These are phyloP conservation scores for Coelogynopora nodosa DNA, from an alignment of 2,888 invertebrate genomes.

Conservation along the genomic window DNA sequence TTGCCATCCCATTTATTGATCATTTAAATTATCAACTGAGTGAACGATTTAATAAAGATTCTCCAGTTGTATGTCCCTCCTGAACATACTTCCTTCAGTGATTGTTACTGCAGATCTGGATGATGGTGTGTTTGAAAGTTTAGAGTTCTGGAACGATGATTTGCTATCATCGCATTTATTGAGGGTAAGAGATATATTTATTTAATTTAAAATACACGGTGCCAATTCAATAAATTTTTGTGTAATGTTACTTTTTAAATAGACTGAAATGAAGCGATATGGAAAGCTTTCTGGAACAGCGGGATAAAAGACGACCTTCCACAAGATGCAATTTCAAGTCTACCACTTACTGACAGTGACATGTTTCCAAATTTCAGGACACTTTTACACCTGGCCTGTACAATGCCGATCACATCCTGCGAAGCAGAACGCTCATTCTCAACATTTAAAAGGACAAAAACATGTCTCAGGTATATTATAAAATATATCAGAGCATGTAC, in stretches of 20 bases:
- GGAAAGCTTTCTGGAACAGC: not conserved
- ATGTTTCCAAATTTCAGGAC: not conserved
- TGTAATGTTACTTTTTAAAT: not conserved
- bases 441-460: not conserved
- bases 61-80: not conserved
- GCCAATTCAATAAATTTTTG: not conserved
- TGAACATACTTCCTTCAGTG: not conserved
- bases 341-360: not conserved
- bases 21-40: not conserved
- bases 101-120: not conserved
- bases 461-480: not conserved
- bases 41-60: not conserved
- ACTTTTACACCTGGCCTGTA: not conserved
- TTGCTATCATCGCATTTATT: not conserved
- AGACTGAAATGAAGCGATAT: not conserved
- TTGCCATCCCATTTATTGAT: not conserved
- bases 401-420: not conserved
- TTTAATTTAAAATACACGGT: not conserved
- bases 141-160: not conserved
- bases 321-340: not conserved
- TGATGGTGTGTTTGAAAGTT: not conserved
- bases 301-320: not conserved
- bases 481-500: not conserved
- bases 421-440: not conserved
- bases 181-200: not conserved